phyloP scores from a whole-genome alignment of 2,888 invertebrate species.

The Amorpha juglandis region DNA sequence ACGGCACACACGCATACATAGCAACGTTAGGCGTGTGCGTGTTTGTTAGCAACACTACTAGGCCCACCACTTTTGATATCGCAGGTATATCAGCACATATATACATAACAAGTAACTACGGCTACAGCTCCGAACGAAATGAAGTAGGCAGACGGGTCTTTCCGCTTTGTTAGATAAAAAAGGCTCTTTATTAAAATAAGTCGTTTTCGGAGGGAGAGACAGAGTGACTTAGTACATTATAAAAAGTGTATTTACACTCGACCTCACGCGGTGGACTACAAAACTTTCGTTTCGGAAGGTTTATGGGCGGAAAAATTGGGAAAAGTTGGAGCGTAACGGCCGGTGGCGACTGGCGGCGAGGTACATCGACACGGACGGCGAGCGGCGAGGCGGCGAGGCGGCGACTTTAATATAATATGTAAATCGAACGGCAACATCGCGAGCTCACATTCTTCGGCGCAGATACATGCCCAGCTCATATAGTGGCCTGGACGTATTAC shows the following conservation, averaged over 20 bases:
- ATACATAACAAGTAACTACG: background rate
- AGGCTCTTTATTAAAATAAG: constrained; percentile 68
- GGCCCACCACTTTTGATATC: background rate
- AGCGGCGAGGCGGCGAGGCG: constrained; percentile 74
- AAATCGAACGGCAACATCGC: constrained; percentile 78
- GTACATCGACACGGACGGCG: constrained; percentile 66
- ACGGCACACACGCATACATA: constrained; percentile 5
- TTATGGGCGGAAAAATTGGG: constrained; percentile 84
- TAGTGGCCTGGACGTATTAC: constrained; percentile 77
- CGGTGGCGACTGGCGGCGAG: constrained; percentile 76
- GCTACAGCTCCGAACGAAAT: background rate
- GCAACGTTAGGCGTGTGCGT: background rate
- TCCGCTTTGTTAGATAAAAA: constrained; percentile 26
- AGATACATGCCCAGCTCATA: constrained; percentile 76
- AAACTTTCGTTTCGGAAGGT: constrained; percentile 80
- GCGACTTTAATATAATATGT: constrained; percentile 83
- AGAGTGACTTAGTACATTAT: constrained; percentile 81
- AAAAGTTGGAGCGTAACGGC: constrained; percentile 83
- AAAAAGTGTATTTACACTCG: constrained; percentile 83
- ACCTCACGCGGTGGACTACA: constrained; percentile 76
- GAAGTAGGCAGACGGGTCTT: background rate
- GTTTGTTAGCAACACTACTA: constrained; percentile 2
- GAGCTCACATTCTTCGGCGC: constrained; percentile 70
- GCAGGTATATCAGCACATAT: too few species aligned
- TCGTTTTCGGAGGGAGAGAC: constrained; percentile 64